Conservation (phyloP, 2,888 invertebrate genomes). For the Eueremaeus valkanovi region DNA sequence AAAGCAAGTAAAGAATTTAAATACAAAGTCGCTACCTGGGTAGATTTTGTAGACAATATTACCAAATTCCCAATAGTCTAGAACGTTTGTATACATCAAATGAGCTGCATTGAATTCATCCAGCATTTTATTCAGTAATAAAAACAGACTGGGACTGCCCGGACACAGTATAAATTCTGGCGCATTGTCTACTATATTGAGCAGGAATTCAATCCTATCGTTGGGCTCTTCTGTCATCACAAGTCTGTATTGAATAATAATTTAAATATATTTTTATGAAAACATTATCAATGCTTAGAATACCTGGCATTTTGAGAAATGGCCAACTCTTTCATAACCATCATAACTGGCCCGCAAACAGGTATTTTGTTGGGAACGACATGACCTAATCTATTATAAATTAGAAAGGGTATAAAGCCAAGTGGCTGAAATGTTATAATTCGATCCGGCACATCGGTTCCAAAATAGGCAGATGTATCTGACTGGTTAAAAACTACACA, state of each 20-base stretch:
- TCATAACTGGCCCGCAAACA: not conserved
- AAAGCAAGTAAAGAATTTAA: not conserved
- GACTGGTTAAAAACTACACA: too few species aligned
- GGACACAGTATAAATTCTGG: not conserved
- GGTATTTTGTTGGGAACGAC: too few species aligned
- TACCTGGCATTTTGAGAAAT: not conserved
- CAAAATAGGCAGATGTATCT: too few species aligned
- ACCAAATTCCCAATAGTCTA: not conserved
- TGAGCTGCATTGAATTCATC: not conserved
- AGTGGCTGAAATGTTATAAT: too few species aligned
- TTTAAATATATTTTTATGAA: not conserved
- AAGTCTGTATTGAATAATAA: not conserved
- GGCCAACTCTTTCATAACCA: not conserved
- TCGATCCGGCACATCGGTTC: too few species aligned
- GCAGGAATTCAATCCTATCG: not conserved
- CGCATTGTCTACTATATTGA: not conserved
- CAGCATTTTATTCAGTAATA: not conserved
- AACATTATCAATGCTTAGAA: not conserved
- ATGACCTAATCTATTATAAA: too few species aligned
- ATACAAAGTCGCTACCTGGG: not conserved
- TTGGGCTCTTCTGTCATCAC: not conserved
- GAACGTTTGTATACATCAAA: not conserved
- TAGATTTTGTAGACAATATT: not conserved
- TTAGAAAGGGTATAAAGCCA: too few species aligned
- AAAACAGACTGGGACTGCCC: not conserved